Conservation (phyloP, 1,140 invertebrate species). For the Ceratosolen fusciceps region DNA sequence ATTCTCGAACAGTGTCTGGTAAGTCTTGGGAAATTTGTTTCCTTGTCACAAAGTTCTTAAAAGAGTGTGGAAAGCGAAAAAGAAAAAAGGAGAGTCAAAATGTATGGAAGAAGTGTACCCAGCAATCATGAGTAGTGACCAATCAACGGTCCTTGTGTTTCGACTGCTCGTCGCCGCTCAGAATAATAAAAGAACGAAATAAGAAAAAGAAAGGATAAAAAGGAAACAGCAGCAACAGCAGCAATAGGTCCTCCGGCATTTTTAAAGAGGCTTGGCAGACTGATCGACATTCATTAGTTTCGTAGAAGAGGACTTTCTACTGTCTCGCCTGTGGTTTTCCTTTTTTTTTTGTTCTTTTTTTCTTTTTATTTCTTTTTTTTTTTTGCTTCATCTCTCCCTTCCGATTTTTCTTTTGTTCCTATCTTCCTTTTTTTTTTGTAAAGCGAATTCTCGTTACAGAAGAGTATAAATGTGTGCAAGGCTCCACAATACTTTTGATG, state of each 20-base stretch:
- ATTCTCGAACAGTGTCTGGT: not conserved
- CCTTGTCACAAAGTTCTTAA: slow-evolving; percentile 18
- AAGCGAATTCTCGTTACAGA: not conserved
- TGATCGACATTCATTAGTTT: slow-evolving; percentile 58
- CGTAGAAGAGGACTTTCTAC: slow-evolving; percentile 30
- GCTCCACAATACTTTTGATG: slow-evolving; percentile 26
- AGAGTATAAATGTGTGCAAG: not conserved
- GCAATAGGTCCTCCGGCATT: slow-evolving; percentile 45
- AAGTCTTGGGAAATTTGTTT: slow-evolving; percentile 3
- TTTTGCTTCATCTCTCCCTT: slow-evolving; percentile 7
- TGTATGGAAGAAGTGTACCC: slow-evolving; percentile 40
- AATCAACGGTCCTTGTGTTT: slow-evolving; percentile 61
- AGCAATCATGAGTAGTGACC: slow-evolving; percentile 60
- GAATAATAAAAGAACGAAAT: slow-evolving; percentile 55
- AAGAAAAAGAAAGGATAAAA: slow-evolving; percentile 37
- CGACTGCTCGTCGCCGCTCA: slow-evolving; percentile 43
- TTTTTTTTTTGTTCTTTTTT: not conserved
- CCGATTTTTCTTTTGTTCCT: slow-evolving; percentile 10
- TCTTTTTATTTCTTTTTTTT: slow-evolving; percentile 5
- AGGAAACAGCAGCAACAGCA: slow-evolving; percentile 6
- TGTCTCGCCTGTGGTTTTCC: slow-evolving; percentile 30
- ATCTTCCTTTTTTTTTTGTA: not conserved
- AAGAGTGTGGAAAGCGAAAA: slow-evolving; percentile 8
- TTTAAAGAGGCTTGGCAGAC: slow-evolving; percentile 60
- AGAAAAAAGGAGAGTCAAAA: slow-evolving; percentile 40